Evolutionary conservation across 2,888 invertebrate species (phyloP), one percentile per base, ranked within the genome.

Genomic region (Microctonus brassicae): DNA sequence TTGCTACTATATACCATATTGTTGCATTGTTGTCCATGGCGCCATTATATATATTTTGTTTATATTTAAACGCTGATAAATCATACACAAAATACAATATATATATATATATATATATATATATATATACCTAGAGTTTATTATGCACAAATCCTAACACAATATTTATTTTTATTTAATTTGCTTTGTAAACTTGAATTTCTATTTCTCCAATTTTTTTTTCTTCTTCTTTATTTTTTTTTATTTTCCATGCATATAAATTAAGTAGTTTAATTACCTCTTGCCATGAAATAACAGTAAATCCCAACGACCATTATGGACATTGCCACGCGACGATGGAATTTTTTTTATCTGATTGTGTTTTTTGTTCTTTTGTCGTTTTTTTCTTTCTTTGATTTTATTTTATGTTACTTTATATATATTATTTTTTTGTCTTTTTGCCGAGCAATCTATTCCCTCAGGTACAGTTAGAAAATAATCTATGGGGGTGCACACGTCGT

Each of bases 21-120:
- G 69, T 62, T 62, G 76, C 74, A 80, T 83, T 83, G 77, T 83
- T 70, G 76, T 73, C 70, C 57, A 53, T 47, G 73, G 74, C 77
- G 42, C 80, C 73, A 80, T 80, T 81, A 79, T 81, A 34, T 83
- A 6, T 47, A n/a, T 17, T 47, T 7, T 47, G 7, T 47, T 4
- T 47, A 76, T 78, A 81, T 84, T 83, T 82, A 83, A 81, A 75
- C 77, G 78, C 81, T 83, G 84, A 84, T 84, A 84, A 83, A 85
- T 84, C 80, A 81, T 6, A 42, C 4, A 42, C 10, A 29, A 29
- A 29, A 29, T 22, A 22, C 11, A 20, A 11, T 55, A 22, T 55
- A 11, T n/a, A n/a, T n/a, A n/a, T n/a, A n/a, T n/a, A n/a, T n/a
- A n/a, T n/a, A n/a, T n/a, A n/a, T n/a, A n/a, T n/a, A n/a, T n/a